Evolutionary conservation across 23 tunicate genomes (phyloP).

Genomic region (Phallusia fumigata): DNA sequence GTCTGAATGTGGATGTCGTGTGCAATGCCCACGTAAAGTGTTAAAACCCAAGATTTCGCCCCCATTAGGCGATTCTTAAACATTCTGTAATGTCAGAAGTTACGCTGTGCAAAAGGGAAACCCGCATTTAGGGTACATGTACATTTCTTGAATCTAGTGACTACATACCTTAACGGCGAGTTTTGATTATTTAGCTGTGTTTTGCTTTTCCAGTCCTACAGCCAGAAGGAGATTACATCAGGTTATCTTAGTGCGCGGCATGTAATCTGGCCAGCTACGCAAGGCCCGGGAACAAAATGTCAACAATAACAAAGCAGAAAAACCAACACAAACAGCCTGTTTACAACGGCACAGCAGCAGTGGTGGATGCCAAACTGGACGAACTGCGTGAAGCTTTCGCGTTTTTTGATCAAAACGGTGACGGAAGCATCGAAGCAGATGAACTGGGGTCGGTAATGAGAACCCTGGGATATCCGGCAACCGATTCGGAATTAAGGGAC

Average conservation of each 20-base stretch:
- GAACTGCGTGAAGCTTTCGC: constrained; percentile 47
- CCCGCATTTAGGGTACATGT: too few species aligned
- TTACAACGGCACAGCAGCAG: neutral
- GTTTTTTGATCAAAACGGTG: constrained; percentile 49
- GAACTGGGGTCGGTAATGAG: constrained; percentile 54
- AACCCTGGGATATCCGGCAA: constrained; percentile 43
- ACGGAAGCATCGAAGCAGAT: constrained; percentile 56
- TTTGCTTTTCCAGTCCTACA: too few species aligned
- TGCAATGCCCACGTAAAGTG: too few species aligned
- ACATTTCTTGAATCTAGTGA: too few species aligned
- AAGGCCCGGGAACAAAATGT: neutral
- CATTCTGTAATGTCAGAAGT: too few species aligned
- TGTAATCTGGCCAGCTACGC: neutral
- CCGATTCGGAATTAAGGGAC: constrained; percentile 43
- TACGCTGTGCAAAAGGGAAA: too few species aligned
- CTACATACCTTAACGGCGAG: too few species aligned
- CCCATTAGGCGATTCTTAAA: too few species aligned
- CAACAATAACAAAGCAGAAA: neutral
- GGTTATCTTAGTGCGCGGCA: neutral
- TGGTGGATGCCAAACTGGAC: neutral
- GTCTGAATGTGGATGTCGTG: too few species aligned
- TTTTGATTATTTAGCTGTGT: too few species aligned
- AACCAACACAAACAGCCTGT: neutral
- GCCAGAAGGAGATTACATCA: neutral
- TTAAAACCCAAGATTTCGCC: too few species aligned